Base-by-base conservation (phyloP, 2,888 invertebrate genomes). In the Hypolimnas misippus region DNA sequence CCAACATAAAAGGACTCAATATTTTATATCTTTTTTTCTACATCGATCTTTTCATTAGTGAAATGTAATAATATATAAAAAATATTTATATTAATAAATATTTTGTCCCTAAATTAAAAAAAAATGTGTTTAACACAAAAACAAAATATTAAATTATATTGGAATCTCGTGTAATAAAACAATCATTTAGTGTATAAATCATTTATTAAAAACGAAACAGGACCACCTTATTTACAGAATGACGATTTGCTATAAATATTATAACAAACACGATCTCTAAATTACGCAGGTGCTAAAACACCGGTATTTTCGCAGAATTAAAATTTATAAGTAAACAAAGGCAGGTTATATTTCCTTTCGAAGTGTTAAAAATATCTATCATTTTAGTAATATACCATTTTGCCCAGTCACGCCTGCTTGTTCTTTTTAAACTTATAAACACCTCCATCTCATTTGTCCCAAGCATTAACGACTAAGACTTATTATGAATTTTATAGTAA, bases 181-280 rank as follows among this genome's bases (percentile, higher is more conserved):
- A 46, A 46, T 10, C 12, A 33, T 10, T 16, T 58, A 50, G 38
- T 42, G 14, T 59, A 38, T 35, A 57, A 55, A 63, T 53, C 21
- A 54, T 56, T 62, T 66, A 62, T 63, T 66, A 54, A 61, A 63
- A 46, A 70, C 70, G 73, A 74, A 71, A 70, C 68, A 68, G 72
- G 58, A 71, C 67, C 64, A 57, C 61, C 65, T 69, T 72, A 65
- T 64, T 68, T 75, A 70, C 71, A 65, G 70, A 65, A 65, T 74
- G 71, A 69, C 67, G 58, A 67, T 75, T 76, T 86, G 85, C 83
- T 83, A 87, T 89, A 89, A 89, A 89, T 89, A 84, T 86, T 89
- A 89, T 85, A 87, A 86, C 88, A 89, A 84, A 78, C 63, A 71
- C 58, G 42, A 58, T 33, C 25, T 35, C 19, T 44, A 33, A 19